A percentile compares a stretch with the other conserved stretches of the same genome.
phyloP scores from a whole-genome alignment of 1,140 invertebrate species.

The Brachionus sp. region DNA sequence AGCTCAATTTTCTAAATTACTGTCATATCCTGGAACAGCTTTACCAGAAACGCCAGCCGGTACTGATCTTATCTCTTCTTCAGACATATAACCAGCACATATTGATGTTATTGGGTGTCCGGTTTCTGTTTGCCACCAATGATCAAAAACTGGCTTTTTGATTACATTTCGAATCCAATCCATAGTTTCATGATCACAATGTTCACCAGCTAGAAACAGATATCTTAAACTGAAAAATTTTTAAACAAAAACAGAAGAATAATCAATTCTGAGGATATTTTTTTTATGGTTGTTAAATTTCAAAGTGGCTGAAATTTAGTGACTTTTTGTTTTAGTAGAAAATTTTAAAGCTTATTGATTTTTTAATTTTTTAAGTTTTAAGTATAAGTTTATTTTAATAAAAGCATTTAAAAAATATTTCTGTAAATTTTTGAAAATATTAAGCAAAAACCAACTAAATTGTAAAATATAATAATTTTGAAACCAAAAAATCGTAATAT shows the following conservation, averaged over 20 bases:
- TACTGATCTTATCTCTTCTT: conserved; percentile 58
- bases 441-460: too few relatives aligned
- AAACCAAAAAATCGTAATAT: too few relatives aligned
- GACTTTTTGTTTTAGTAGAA: too few relatives aligned
- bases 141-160: conserved; percentile 78
- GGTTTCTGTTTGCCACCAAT: conserved; percentile 96
- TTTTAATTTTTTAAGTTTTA: too few relatives aligned
- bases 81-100: conserved; percentile 68
- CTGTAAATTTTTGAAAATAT: too few relatives aligned
- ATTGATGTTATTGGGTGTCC: conserved; percentile 81
- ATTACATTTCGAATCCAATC: conserved; percentile 75
- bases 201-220: conserved; percentile 85
- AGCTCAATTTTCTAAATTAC: conserved; percentile 61
- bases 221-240: conserved; percentile 66
- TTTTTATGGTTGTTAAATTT: too few relatives aligned
- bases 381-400: too few relatives aligned
- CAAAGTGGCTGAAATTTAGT: too few relatives aligned
- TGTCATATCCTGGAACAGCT: conserved; percentile 76
- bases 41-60: conserved; percentile 70
- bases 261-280: too few relatives aligned
- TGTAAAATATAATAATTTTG: too few relatives aligned
- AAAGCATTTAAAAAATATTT: too few relatives aligned
- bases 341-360: too few relatives aligned
- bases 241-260: background rate
- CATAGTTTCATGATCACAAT: conserved; percentile 85